A percentile compares a stretch with the other conserved stretches of the same genome.
phyloP scores from a whole-genome alignment of 2,888 invertebrate genomes.

The Theodoxus fluviatilis region DNA sequence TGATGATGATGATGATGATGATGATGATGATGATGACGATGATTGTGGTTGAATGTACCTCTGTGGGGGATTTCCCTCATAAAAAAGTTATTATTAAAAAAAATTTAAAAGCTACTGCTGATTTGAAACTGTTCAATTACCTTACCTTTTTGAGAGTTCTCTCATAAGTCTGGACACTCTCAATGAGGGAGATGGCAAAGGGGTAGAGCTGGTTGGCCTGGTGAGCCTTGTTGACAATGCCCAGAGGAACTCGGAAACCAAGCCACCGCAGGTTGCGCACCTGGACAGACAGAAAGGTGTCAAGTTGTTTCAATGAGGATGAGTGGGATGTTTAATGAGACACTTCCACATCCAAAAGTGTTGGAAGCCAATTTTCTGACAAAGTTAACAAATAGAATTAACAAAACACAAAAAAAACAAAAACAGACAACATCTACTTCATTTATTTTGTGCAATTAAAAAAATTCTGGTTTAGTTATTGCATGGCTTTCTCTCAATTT shows the following conservation, averaged over 20 bases:
- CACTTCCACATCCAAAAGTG: too few relatives aligned
- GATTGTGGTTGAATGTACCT: too few relatives aligned
- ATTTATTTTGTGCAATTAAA: too few relatives aligned
- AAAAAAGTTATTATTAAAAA: not conserved
- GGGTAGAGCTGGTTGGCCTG: conserved; percentile 98
- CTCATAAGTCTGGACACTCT: conserved; percentile 96
- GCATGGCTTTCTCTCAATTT: too few relatives aligned
- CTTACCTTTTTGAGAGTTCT: conserved; percentile 94
- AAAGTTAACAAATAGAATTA: not conserved
- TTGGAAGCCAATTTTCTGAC: not conserved
- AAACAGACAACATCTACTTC: not conserved
- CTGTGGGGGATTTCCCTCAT: too few relatives aligned
- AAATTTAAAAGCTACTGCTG: not conserved
- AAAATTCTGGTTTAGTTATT: too few relatives aligned
- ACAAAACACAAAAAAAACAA: not conserved
- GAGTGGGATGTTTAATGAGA: too few relatives aligned
- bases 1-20: too few relatives aligned
- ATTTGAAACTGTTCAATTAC: not conserved
- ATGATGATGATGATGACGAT: too few relatives aligned
- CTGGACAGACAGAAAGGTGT: conserved; percentile 50
- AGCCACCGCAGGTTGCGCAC: conserved; percentile 92
- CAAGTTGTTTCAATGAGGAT: not conserved
- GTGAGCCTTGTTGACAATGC: conserved; percentile 98
- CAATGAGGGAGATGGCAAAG: conserved; percentile 96
- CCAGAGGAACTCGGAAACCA: conserved; percentile 94